These are phyloP conservation scores for Yponomeuta malinellus DNA, from an alignment of 2,888 invertebrate genomes.

Conservation along the genomic window DNA sequence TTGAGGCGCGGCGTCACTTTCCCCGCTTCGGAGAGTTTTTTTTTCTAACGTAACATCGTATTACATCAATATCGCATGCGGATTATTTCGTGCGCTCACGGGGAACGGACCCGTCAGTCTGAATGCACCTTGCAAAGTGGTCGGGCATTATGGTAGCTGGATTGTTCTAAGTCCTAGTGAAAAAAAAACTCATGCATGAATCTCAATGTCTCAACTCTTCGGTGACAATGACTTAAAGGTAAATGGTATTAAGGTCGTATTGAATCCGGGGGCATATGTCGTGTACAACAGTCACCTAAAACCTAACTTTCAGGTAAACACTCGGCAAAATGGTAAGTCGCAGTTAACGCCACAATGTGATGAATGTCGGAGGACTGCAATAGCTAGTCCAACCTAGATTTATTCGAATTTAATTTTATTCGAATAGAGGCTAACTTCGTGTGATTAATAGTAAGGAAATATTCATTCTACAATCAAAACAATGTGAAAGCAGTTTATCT, in stretches of 20 bases:
- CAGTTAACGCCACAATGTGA: constrained; percentile 38
- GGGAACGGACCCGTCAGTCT: constrained; percentile 43
- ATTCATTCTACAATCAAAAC: not conserved
- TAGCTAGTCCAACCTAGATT: not conserved
- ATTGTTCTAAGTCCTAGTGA: too few relatives aligned
- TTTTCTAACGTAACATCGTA: constrained; percentile 63
- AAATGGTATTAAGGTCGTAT: too few relatives aligned
- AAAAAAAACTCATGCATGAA: too few relatives aligned
- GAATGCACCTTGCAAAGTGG: constrained; percentile 26
- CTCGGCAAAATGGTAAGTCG: constrained; percentile 27
- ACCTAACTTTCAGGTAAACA: not conserved
- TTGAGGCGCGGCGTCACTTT: constrained; percentile 67
- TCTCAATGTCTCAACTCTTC: too few relatives aligned
- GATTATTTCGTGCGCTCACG: constrained; percentile 53
- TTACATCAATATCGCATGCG: constrained; percentile 71
- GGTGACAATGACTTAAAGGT: too few relatives aligned
- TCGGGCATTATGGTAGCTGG: too few relatives aligned
- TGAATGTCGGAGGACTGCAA: constrained; percentile 27
- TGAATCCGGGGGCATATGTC: too few relatives aligned
- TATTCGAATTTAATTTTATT: not conserved
- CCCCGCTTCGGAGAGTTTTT: constrained; percentile 66
- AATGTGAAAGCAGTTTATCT: not conserved
- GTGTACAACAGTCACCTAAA: not conserved
- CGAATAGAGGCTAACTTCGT: not conserved
- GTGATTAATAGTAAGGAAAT: not conserved